Evolutionary conservation across 2,797 vertebrate species (phyloP), one percentile per base, ranked within the genome.

Genomic region (Carduelis carduelis): DNA sequence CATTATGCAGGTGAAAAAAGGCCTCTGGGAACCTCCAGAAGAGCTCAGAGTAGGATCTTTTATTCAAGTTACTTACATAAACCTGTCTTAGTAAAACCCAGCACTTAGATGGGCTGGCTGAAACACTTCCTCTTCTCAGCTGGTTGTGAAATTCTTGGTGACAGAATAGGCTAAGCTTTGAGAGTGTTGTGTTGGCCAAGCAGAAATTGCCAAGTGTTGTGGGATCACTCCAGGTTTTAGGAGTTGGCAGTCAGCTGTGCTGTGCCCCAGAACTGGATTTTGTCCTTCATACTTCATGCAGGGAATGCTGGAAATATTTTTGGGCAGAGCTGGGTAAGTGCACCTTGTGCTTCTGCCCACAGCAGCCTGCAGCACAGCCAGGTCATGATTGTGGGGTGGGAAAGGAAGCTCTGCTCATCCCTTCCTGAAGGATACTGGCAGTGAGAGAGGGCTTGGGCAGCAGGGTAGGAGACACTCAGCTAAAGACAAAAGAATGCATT

Each of bases 401-500:
- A 90, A 56, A 72, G 32, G 76, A 78, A 86, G 41, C 3, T 83
- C 43, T 52, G 14, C 74, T 78, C 44, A 86, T 61, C 47, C 47
- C 30, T 84, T 70, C 74, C 59, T 46, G 87, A 90, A 69, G 70
- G 52, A 69, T 81, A 28, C 43, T 86, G 84, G 55, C 82, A 76
- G 39, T 14, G 41, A 91, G 61, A 87, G 30, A 64, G 61, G 28
- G 47, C 60, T 83, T 49, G 47, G 34, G 53, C 2, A 0, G 30
- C 3, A 5, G 23, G 32, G 53, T 43, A 53, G 26, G 50, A 90
- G 18, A 55, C 72, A 65, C 39, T 87, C 18, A 1, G 47, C 65
- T 83, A 52, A 68, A 83, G 91, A 70, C 63, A 95, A 94, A 96
- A 95, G 72, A 88, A 88, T 65, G 27, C 56, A 27, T 18, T 93